Conservation (phyloP, 2,797 vertebrate genomes). For the Lepidocolaptes lacrymiger region DNA sequence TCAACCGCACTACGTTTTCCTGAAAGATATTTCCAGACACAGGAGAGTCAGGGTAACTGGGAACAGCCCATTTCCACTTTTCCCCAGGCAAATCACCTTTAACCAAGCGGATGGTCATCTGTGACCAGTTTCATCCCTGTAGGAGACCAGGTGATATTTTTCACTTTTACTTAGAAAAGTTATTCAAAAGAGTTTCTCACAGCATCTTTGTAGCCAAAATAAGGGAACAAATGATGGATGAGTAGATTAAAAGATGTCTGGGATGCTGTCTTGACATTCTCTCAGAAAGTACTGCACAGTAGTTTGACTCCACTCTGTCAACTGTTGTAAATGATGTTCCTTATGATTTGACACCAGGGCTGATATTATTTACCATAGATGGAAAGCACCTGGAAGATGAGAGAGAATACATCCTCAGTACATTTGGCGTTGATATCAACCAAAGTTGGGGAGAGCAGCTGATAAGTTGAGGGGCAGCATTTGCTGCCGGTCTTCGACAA, state of each 20-base stretch:
- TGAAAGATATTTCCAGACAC: not conserved
- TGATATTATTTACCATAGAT: not conserved
- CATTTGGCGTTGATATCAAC: not conserved
- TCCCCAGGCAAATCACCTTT: not conserved
- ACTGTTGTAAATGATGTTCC: not conserved
- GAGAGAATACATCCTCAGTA: not conserved
- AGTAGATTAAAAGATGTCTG: not conserved
- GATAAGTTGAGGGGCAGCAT: not conserved
- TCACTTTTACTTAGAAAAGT: not conserved
- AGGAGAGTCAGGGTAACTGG: not conserved
- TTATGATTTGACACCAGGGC: not conserved
- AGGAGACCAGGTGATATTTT: not conserved
- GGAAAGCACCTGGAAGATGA: not conserved
- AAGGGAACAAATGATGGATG: not conserved
- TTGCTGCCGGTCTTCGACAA: not conserved
- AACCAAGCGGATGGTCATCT: not conserved
- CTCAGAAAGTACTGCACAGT: not conserved
- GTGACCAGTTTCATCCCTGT: not conserved
- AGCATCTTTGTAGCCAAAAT: not conserved
- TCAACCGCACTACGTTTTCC: not conserved
- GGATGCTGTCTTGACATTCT: not conserved
- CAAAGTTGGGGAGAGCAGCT: not conserved
- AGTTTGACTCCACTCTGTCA: not conserved
- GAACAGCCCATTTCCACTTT: not conserved
- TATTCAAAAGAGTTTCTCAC: not conserved